Percentiles rank a stretch among this genome's conserved stretches.
Evolutionary conservation across 2,888 invertebrate genomes (phyloP).

Genomic region (Melinopterus prodromus): DNA sequence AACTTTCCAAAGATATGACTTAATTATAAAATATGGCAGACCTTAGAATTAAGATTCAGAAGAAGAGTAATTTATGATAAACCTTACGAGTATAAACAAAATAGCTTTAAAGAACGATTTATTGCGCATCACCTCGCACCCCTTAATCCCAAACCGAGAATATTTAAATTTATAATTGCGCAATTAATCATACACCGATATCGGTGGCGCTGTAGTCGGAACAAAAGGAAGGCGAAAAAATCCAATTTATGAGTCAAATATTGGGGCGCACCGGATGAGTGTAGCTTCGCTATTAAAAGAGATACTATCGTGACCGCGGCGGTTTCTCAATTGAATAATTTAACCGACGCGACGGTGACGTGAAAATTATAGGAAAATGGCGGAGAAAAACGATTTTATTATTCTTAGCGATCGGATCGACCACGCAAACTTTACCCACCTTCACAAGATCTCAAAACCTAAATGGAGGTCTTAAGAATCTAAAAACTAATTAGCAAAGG

Average conservation of each 20-base stretch:
- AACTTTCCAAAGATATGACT: no score
- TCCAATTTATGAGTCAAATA: constrained; percentile 25
- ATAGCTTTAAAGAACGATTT: background rate
- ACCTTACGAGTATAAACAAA: background rate
- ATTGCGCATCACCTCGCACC: background rate
- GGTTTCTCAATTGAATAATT: background rate
- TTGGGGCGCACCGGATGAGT: background rate
- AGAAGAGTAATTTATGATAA: background rate
- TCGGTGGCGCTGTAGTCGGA: background rate
- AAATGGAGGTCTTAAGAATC: background rate
- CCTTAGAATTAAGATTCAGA: background rate
- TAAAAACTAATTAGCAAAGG: background rate
- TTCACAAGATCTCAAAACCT: background rate
- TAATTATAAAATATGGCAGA: no score
- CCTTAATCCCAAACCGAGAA: background rate
- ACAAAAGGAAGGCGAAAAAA: constrained; percentile 14
- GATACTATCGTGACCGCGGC: background rate
- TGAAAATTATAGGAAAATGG: background rate
- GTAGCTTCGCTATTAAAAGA: background rate
- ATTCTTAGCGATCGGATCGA: background rate
- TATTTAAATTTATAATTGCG: constrained; percentile 26
- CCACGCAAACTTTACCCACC: background rate
- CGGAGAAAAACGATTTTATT: background rate
- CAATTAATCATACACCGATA: constrained; percentile 17
- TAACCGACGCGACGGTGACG: background rate